phyloP scores from a whole-genome alignment of 1,140 invertebrate species.

The Polyergus mexicanus region DNA sequence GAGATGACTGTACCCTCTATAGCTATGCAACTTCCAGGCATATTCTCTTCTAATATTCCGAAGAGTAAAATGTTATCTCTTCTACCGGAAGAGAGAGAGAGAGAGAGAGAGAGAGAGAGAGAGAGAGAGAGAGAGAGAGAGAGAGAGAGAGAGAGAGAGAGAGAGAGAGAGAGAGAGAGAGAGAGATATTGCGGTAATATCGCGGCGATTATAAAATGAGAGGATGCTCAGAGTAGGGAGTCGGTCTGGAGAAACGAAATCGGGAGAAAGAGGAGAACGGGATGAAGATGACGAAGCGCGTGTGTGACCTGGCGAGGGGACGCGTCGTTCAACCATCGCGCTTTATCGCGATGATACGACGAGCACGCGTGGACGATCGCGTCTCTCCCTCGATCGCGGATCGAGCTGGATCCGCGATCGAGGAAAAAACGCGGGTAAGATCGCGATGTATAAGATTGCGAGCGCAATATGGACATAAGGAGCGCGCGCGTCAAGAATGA shows the following conservation, averaged over 20 bases:
- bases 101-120: not conserved
- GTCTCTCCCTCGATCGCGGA: not conserved
- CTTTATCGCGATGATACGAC: too few relatives aligned
- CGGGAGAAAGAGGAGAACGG: not conserved
- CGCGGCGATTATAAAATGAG: not conserved
- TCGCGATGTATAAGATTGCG: not conserved
- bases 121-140: too few relatives aligned
- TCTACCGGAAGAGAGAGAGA: not conserved
- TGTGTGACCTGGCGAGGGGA: not conserved
- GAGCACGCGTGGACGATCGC: not conserved
- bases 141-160: not conserved
- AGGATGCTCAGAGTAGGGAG: too few relatives aligned
- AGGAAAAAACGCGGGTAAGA: not conserved
- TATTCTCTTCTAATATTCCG: not conserved
- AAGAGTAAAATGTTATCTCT: not conserved
- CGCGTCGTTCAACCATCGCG: not conserved
- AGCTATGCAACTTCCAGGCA: not conserved
- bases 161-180: too few relatives aligned
- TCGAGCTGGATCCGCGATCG: not conserved
- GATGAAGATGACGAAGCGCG: not conserved
- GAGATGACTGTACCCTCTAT: not conserved
- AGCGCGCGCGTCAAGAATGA: constrained; percentile 23
- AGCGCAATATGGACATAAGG: constrained; percentile 62
- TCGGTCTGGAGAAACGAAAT: not conserved
- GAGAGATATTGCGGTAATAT: not conserved